A percentile compares a stretch with the other conserved stretches of the same genome.
Evolutionary conservation across 2,888 invertebrate species (phyloP).

Genomic region (Ormyrus rosae): DNA sequence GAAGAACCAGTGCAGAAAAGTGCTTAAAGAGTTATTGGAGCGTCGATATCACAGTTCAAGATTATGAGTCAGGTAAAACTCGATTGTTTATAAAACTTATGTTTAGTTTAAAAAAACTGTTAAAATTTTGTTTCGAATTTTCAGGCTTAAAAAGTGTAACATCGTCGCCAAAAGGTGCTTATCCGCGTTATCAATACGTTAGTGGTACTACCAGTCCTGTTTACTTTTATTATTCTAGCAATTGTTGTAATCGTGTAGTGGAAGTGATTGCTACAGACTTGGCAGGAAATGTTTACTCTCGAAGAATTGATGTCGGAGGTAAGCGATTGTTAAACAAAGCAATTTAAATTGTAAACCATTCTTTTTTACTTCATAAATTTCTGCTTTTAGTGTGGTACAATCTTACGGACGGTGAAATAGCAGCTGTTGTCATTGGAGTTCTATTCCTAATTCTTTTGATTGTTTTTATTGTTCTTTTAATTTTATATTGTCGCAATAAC

Average conservation of each 20-base stretch:
- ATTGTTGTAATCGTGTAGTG: slow-evolving; percentile 84
- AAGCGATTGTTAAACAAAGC: slow-evolving; percentile 48
- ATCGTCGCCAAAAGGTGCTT: slow-evolving; percentile 77
- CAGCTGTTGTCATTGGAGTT: slow-evolving; percentile 84
- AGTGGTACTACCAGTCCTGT: slow-evolving; percentile 83
- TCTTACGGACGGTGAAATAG: slow-evolving; percentile 78
- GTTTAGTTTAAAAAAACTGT: neutral
- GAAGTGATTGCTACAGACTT: slow-evolving; percentile 83
- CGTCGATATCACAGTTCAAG: slow-evolving; percentile 82
- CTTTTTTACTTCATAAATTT: neutral
- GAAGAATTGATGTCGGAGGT: slow-evolving; percentile 81
- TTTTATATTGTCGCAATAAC: slow-evolving; percentile 80
- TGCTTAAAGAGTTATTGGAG: slow-evolving; percentile 85
- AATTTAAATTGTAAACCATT: neutral
- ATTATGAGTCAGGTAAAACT: slow-evolving; percentile 73
- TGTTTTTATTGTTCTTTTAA: slow-evolving; percentile 78
- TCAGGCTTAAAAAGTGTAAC: slow-evolving; percentile 69
- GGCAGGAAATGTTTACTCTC: slow-evolving; percentile 81
- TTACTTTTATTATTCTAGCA: slow-evolving; percentile 82
- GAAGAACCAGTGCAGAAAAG: slow-evolving; percentile 76
- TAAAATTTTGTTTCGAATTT: slow-evolving; percentile 14
- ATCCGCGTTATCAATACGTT: slow-evolving; percentile 81
- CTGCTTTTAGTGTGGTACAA: slow-evolving; percentile 74
- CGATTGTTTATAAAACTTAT: neutral
- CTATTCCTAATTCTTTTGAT: slow-evolving; percentile 81